Evolutionary conservation across 1,140 invertebrate species (phyloP).

Genomic region (Oscheius sp.): DNA sequence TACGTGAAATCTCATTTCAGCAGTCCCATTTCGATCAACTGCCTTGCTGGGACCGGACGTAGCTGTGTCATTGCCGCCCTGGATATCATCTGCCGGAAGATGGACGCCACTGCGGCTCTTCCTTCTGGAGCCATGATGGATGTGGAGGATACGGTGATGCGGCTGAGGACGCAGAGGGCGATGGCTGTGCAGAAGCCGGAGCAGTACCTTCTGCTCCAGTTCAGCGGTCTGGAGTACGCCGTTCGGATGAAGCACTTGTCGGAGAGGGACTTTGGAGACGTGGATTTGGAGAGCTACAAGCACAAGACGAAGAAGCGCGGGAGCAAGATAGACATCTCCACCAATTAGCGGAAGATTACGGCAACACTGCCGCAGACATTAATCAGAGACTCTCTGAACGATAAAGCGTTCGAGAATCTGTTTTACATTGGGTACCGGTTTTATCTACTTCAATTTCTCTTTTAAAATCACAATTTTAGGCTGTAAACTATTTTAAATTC

Average conservation of each 20-base stretch:
- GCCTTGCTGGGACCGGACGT: constrained; percentile 46
- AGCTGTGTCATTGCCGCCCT: constrained; percentile 88
- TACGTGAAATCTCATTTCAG: too few relatives aligned
- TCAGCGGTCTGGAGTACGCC: constrained; percentile 88
- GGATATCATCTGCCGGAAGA: constrained; percentile 85
- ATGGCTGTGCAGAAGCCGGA: constrained; percentile 98
- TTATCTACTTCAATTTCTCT: too few relatives aligned
- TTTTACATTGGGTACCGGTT: too few relatives aligned
- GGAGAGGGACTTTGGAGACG: constrained; percentile 51
- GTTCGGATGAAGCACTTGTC: constrained; percentile 56
- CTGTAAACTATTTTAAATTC: too few relatives aligned
- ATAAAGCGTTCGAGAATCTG: too few relatives aligned
- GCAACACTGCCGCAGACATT: too few relatives aligned
- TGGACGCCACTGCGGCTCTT: constrained; percentile 21
- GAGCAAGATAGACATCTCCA: too few relatives aligned
- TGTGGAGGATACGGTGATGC: constrained; percentile 84
- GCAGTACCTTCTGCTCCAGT: constrained; percentile 96
- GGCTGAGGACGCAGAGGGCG: constrained; percentile 85
- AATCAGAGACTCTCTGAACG: too few relatives aligned
- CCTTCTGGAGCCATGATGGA: constrained; percentile 70
- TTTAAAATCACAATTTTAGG: too few relatives aligned
- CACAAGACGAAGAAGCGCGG: not conserved
- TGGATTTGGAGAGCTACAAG: constrained; percentile 5
- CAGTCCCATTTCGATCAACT: constrained; percentile 46
- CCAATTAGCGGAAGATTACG: too few relatives aligned